Base-by-base conservation (phyloP, 2,888 invertebrate species). In the Amitus sp. region DNA sequence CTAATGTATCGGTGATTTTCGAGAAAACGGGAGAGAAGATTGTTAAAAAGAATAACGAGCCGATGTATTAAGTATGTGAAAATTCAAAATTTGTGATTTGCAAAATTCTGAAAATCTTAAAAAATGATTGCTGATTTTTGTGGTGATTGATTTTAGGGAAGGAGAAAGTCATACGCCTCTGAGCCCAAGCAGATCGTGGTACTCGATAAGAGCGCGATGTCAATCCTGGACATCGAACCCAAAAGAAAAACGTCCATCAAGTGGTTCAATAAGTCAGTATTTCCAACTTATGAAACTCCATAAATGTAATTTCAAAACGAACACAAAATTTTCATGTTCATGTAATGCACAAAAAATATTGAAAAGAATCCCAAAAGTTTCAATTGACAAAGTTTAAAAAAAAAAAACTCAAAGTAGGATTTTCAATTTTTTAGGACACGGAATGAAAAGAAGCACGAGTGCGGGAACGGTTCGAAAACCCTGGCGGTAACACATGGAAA, bases 161-260 rank as follows among this genome's bases (percentile, higher is more conserved):
- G 76, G 77, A 50, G 67, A 73, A 19, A 67, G 53, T 62, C 49
- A 69, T 47, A 67, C 69, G 47, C 65, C 72, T 4, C 68, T 65
- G 47, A 28, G 65, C 58, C 65, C 74, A 42, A 68, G 71, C 47
- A 74, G 65, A 59, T 66, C 70, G 45, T n/a, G n/a, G n/a, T 73
- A 59, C 61, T 65, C 71, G 10, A 63, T 74, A 17, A 71, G 80
- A 64, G 75, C 75, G 10, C 71, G 80, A 61, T 81, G 82, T 69
- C 82, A 82, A 71, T 80, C 82, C 2, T 82, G 82, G 82, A 74
- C 79, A 20, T 78, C 80, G 2, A 77, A 78, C 58, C 58, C 73
- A 47, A 76, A 75, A 66, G 79, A 81, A 28, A 78, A 72, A 68
- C 76, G 74, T 52, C 62, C 62, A 19, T 73, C 77, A 39, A 71